Percentiles rank a stretch among this genome's conserved stretches.
phyloP scores from a whole-genome alignment of 1,140 invertebrate species.

The Uloborus diversus region DNA sequence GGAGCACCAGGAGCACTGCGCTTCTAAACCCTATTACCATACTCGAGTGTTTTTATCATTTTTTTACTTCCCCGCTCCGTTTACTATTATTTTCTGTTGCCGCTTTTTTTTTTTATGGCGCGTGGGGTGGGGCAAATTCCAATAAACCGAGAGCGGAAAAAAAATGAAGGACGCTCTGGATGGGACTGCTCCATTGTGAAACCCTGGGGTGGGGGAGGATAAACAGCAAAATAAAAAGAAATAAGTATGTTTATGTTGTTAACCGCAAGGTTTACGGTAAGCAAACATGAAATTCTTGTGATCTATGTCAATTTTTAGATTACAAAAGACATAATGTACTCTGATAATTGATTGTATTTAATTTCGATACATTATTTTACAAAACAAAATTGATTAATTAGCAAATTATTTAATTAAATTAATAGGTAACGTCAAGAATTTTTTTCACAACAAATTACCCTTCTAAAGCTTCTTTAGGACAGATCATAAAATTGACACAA shows the following conservation, averaged over 20 bases:
- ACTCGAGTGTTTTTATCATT: slow-evolving; percentile 15
- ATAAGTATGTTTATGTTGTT: not conserved
- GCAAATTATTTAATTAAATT: too few species aligned
- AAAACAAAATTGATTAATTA: too few species aligned
- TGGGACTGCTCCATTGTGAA: slow-evolving; percentile 12
- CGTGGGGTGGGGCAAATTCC: slow-evolving; percentile 38
- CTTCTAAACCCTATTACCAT: slow-evolving; percentile 48
- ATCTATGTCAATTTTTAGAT: too few species aligned
- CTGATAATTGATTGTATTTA: too few species aligned
- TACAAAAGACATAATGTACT: too few species aligned
- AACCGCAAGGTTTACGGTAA: too few species aligned
- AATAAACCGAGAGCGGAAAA: slow-evolving; percentile 14
- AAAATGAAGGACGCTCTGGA: slow-evolving; percentile 9
- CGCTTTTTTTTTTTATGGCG: slow-evolving; percentile 20
- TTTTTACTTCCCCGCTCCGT: not conserved
- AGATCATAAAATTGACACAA: too few species aligned
- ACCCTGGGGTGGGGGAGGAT: not conserved
- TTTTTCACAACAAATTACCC: too few species aligned
- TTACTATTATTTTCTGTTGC: slow-evolving; percentile 5
- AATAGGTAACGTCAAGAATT: too few species aligned
- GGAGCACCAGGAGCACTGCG: slow-evolving; percentile 15
- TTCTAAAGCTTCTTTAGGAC: too few species aligned
- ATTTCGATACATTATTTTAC: too few species aligned
- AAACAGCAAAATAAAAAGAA: slow-evolving; percentile 4
- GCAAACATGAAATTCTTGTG: too few species aligned